A percentile compares a stretch with the other conserved stretches of the same genome.
Evolutionary conservation across 2,797 vertebrate species (phyloP).

Genomic region (Clarias laeviceps): DNA sequence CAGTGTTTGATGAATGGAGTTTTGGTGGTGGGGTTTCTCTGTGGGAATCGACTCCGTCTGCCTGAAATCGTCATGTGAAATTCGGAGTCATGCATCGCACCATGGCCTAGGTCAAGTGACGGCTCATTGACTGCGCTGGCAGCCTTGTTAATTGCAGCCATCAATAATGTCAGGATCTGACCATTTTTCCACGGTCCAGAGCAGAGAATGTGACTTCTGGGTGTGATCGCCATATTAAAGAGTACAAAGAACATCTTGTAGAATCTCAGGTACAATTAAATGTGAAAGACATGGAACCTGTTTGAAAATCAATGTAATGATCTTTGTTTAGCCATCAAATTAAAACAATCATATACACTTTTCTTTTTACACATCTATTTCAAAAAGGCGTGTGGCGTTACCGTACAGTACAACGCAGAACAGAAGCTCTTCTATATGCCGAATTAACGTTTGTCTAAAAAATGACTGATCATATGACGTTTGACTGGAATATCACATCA

Average conservation of each 20-base stretch:
- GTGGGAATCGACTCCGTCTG: conserved; percentile 1
- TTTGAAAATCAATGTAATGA: background rate
- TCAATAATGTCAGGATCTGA: background rate
- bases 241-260: background rate
- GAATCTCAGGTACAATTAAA: background rate
- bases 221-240: background rate
- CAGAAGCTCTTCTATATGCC: too few relatives aligned
- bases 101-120: background rate
- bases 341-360: too few relatives aligned
- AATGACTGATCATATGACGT: too few relatives aligned
- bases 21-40: conserved; percentile 14
- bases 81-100: conserved; percentile 4
- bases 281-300: background rate
- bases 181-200: background rate
- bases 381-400: too few relatives aligned
- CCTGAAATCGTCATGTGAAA: conserved; percentile 1
- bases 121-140: background rate
- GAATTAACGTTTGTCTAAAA: too few relatives aligned
- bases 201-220: background rate
- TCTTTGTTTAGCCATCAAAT: background rate
- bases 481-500: too few relatives aligned
- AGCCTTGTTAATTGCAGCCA: background rate
- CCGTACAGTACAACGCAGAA: too few relatives aligned
- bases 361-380: too few relatives aligned
- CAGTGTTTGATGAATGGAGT: conserved; percentile 43